These are phyloP conservation scores for Camelus dromedarius DNA, from an alignment of 2,113 vertebrate genomes.

Conservation along the genomic window DNA sequence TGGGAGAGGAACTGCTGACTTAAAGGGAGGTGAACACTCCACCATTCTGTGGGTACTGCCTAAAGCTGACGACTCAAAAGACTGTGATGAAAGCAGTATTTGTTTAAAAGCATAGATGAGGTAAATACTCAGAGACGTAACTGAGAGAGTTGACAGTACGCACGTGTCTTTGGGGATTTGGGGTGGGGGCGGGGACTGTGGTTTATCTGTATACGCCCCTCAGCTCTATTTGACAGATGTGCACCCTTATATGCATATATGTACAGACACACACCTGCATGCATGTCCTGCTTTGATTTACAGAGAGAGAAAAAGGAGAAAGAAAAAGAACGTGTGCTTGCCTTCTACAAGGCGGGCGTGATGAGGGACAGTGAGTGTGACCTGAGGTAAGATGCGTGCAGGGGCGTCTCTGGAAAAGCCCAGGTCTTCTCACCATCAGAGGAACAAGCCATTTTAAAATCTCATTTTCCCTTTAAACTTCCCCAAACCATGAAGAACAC, in stretches of 20 bases:
- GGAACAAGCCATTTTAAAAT: no score
- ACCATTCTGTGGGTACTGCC: no score
- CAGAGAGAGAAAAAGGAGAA: not conserved
- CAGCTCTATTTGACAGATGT: fast-evolving
- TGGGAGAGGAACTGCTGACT: not conserved
- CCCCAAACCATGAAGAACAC: not conserved
- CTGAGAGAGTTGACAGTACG: not conserved
- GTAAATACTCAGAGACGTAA: no score
- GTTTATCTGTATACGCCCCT: fast-evolving
- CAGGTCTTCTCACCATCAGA: fast-evolving
- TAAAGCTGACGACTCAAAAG: not conserved
- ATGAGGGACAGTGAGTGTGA: fast-evolving
- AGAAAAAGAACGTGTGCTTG: no score
- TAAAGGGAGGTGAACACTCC: not conserved
- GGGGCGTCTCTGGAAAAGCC: not conserved
- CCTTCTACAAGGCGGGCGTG: not conserved
- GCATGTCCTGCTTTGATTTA: not conserved
- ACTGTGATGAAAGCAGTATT: not conserved
- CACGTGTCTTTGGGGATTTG: fast-evolving
- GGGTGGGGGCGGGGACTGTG: not conserved
- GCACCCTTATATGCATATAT: not conserved
- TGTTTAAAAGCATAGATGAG: not conserved
- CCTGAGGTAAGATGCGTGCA: fast-evolving
- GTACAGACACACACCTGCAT: no score
- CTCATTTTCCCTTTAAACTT: not conserved